These are phyloP conservation scores for Sebastes cheni DNA, from an alignment of 2,797 vertebrate species.

Conservation along the genomic window DNA sequence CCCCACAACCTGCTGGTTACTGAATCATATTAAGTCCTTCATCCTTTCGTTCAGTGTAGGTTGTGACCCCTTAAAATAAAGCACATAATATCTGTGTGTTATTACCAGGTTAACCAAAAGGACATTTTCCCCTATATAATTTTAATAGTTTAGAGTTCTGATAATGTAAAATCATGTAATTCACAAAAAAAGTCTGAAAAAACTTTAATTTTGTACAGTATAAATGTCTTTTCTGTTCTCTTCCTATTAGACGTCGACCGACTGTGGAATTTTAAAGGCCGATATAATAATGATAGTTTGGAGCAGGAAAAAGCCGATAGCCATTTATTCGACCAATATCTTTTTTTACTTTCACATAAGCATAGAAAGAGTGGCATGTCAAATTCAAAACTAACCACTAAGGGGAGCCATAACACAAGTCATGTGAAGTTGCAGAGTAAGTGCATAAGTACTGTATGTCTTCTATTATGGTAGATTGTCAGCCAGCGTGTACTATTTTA, in stretches of 20 bases:
- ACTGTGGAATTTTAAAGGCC: too few species aligned
- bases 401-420: constrained; percentile 47
- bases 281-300: too few species aligned
- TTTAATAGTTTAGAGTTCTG: background rate
- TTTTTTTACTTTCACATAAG: too few species aligned
- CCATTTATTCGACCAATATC: too few species aligned
- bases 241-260: background rate
- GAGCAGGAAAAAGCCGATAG: too few species aligned
- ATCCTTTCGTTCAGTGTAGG: background rate
- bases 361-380: background rate
- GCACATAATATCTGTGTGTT: background rate
- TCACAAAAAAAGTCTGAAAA: background rate
- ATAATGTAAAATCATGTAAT: background rate
- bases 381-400: constrained; percentile 23
- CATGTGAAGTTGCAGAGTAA: background rate
- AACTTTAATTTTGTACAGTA: background rate
- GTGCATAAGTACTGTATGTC: fast-evolving
- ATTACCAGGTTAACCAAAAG: background rate
- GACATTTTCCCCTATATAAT: background rate
- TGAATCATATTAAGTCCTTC: background rate
- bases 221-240: background rate
- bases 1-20: background rate
- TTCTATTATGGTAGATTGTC: background rate
- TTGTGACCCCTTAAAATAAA: background rate
- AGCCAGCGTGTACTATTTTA: background rate